Base-by-base conservation (phyloP, 2,888 invertebrate species). In the Taenaris catops region DNA sequence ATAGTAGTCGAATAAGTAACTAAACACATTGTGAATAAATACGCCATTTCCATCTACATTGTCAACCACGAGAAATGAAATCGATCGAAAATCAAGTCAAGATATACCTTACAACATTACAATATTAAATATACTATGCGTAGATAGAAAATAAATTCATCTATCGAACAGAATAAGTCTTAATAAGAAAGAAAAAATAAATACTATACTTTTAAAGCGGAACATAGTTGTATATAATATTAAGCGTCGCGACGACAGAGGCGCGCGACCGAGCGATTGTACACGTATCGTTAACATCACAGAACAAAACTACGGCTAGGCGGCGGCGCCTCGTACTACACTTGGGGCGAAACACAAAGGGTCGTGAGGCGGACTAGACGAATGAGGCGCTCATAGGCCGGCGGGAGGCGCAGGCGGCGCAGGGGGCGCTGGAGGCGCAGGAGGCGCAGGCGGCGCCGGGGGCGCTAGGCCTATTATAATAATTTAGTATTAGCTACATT, bases 161-260 rank as follows among this genome's bases (percentile, higher is more conserved):
- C 55, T 53, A 56, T 52, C 49, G 50, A 61, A 62, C 62, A 67
- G 61, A 63, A 31, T 41, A 34, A 47, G 42, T 40, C 44, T 45
- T 40, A 67, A 61, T 62, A 70, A 54, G 55, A 57, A 60, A 58
- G 4, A 14, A 61, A 63, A 66, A 78, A 79, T 78, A 79, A 80
- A 80, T 78, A 80, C 66, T 76, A 79, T 73, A 75, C 61, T 73
- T 71, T 75, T 70, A 70, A 78, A 75, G 75, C 75, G 64, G 68
- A 74, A 68, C 65, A 60, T 69, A 67, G 68, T 66, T 58, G 68
- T 66, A 72, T 53, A 65, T 62, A 68, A 64, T 68, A 58, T 63
- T 47, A 48, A 41, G 37, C 40, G 49, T 45, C 41, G 53, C 49
- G 44, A 37, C 46, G 40, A 42, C 45, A 44, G 39, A 44, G 44